Evolutionary conservation across 1,140 invertebrate genomes (phyloP).

Genomic region (Drosophila kohkoa): DNA sequence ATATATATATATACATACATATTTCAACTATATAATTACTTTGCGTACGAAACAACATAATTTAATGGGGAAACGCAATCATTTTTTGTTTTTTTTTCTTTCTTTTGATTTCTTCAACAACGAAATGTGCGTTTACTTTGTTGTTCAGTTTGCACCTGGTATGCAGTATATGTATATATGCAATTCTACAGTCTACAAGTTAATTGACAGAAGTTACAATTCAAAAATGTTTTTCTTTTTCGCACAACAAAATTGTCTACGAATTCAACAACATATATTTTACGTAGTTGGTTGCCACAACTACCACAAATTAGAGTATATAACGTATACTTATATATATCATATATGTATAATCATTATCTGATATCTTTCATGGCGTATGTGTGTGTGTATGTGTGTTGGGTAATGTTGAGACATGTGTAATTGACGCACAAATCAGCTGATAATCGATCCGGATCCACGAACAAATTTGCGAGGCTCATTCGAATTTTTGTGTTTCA

Average conservation of each 20-base stretch:
- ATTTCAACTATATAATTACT: constrained; percentile 47
- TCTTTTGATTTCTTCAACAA: constrained; percentile 44
- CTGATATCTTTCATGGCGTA: background rate
- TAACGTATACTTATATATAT: constrained; percentile 22
- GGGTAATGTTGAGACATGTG: constrained; percentile 2
- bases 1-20: constrained; percentile 38
- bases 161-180: constrained; percentile 42
- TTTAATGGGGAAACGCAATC: constrained; percentile 9
- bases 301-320: constrained; percentile 25
- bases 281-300: constrained; percentile 5
- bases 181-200: constrained; percentile 82
- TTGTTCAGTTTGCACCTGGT: constrained; percentile 61
- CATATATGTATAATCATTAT: constrained; percentile 6
- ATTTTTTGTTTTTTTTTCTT: no score
- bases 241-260: constrained; percentile 61
- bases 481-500: constrained; percentile 6
- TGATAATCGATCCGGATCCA: constrained; percentile 15
- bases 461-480: constrained; percentile 18
- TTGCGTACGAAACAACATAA: constrained; percentile 21
- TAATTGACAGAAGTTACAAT: constrained; percentile 85
- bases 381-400: constrained; percentile 15
- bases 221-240: constrained; percentile 50
- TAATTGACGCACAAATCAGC: constrained; percentile 52
- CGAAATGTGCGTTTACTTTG: constrained; percentile 50
- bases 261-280: constrained; percentile 64